Evolutionary conservation across 2,113 vertebrate species (phyloP).

Genomic region (Tinamus guttatus): DNA sequence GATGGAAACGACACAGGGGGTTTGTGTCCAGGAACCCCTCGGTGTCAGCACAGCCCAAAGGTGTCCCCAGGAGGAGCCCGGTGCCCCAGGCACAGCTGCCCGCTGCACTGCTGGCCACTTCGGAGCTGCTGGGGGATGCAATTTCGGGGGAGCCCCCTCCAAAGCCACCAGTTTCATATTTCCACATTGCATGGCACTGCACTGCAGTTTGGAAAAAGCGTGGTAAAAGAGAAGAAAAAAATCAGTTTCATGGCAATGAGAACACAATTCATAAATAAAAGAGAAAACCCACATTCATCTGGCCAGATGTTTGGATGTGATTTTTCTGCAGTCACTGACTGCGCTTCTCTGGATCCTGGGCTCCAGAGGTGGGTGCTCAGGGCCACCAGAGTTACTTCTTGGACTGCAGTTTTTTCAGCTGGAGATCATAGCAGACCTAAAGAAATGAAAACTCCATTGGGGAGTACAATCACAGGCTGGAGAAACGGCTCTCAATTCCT

Average conservation of each 20-base stretch:
- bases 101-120: not conserved
- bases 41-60: not conserved
- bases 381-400: not conserved
- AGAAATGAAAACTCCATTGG: not conserved
- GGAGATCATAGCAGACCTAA: not conserved
- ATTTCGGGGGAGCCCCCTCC: not conserved
- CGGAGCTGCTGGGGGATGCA: not conserved
- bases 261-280: not conserved
- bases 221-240: not conserved
- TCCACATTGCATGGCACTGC: not conserved
- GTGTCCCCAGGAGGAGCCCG: not conserved
- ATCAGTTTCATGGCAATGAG: not conserved
- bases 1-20: not conserved
- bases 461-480: fast-evolving
- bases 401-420: not conserved
- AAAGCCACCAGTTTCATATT: not conserved
- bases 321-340: not conserved
- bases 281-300: not conserved
- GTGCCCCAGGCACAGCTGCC: not conserved
- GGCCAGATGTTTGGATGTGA: not conserved
- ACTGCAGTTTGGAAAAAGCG: not conserved
- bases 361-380: not conserved
- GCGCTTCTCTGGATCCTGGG: not conserved
- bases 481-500: not conserved
- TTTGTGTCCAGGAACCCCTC: not conserved